Base-by-base conservation (phyloP, 2,888 invertebrate species). In the Ferrisia virgata region DNA sequence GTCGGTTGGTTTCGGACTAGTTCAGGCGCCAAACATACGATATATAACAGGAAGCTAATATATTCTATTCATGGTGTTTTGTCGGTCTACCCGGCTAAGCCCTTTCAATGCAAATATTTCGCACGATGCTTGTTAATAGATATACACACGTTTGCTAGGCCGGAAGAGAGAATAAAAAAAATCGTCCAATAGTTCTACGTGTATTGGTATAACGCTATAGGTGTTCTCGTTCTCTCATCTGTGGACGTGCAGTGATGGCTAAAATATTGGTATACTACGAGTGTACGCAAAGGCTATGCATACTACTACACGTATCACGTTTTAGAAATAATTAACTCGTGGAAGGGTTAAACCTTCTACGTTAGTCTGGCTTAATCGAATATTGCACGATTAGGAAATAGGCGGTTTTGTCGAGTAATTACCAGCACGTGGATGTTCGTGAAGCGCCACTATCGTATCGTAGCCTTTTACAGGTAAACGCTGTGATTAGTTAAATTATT, bases 1-100 rank as follows among this genome's bases (percentile, higher is more conserved):
- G 72, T 72, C 33, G 72, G 72, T 72, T 72, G 72, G 33, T 15
- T 72, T 72, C 33, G 72, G 31, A 33, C 72, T 33, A 72, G 72
- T 72, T 72, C 36, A 33, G 72, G 72, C 72, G 72, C 72, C 72
- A 72, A 72, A 33, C 72, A 33, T 72, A 72, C 72, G 72, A 72
- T 72, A 33, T 72, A 72, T 72, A 33, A 72, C 72, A 33, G 72
- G 72, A 72, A 72, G 33, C 72, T 72, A 33, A 33, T 72, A 72
- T 72, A 72, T 72, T 72, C 33, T 33, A 64, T 64, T 64, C 64
- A 64, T 64, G 28, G 28, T 64, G 72, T 72, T 72, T 33, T 15
- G 72, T 72, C 36, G 72, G 72, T 25, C 33, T 25, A 18, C 72
- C n/a, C 72, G 13, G 47, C 6, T 13, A n/a, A 33, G 31, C 72